Evolutionary conservation across 2,113 vertebrate species (phyloP), one percentile per base, ranked within the genome.

Genomic region (Oriolus oriolus): DNA sequence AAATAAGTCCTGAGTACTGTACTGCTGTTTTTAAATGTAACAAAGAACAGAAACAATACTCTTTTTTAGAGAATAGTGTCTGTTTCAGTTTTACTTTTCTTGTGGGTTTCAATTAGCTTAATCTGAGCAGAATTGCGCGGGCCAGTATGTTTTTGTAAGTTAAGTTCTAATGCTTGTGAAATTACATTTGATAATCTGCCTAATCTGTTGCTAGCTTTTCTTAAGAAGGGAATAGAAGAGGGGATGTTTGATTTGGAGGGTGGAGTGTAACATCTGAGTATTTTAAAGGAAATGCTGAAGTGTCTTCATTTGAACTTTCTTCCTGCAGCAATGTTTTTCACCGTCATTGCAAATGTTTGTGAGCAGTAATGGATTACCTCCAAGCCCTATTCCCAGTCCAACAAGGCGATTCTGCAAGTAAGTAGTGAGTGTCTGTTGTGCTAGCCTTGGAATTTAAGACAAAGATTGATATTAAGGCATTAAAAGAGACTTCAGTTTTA

Each of bases 291-390:
- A 85, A n/a, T 41, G 85, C 65, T 89, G 53, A 94, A 42, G 16
- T 50, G 8, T 75, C 24, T 91, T 80, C 24, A 68, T 87, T 31
- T 78, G 41, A 20, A 22, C 41, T 60, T 89, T 75, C 80, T 84
- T 91, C 94, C 82, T 95, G 52, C 93, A 99, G 99, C 99, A 99
- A 97, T 99, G 99, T 92, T 99, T 99, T 96, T 99, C 99, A 77
- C 99, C 99, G 30, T 99, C 99, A 30, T 98, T 99, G 93, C 99
- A 99, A 98, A 99, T 99, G 97, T 98, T 99, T 79, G 98, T 99
- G 97, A 99, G 98, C 98, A 99, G 99, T 95, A 99, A 99, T 49
- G 99, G 99, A 31, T 97, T 99, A 26, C 98, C 98, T n/a, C 98
- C 99, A 26, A 99, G 99, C 86, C 98, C 99, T 2, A 97, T 99